Evolutionary conservation across 2,888 invertebrate species (phyloP).

Genomic region (Ariolimax columbianus): DNA sequence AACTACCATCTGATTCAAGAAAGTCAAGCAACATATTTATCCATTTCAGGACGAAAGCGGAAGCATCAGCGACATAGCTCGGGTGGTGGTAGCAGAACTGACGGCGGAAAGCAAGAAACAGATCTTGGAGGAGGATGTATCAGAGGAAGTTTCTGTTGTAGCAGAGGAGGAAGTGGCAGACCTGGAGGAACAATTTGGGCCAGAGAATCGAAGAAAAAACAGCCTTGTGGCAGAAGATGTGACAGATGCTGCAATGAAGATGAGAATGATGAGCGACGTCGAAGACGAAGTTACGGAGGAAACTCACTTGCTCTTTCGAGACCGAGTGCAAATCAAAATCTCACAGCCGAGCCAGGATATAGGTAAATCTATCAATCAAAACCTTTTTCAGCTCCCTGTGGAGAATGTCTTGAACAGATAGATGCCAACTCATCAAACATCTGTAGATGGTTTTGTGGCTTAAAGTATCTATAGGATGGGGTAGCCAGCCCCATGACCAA

Average conservation of each 20-base stretch:
- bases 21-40: no score
- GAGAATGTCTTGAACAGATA: no score
- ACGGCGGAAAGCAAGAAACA: slow-evolving; percentile 56
- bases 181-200: slow-evolving; percentile 13
- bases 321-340: slow-evolving; percentile 46
- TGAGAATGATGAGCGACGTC: slow-evolving; percentile 27
- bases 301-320: slow-evolving; percentile 41
- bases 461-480: no score
- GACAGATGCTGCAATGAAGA: background rate
- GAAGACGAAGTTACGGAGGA: slow-evolving; percentile 49
- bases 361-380: slow-evolving; percentile 31
- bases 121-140: slow-evolving; percentile 54
- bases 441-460: no score
- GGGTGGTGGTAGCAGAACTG: slow-evolving; percentile 68
- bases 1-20: no score
- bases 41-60: slow-evolving; percentile 64
- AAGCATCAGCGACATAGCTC: slow-evolving; percentile 74
- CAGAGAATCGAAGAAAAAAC: slow-evolving; percentile 10
- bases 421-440: no score
- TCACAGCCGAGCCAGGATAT: slow-evolving; percentile 52
- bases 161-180: slow-evolving; percentile 43
- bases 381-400: no score
- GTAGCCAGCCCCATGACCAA: no score
- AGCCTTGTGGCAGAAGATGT: slow-evolving; percentile 7
- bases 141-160: slow-evolving; percentile 12